Conservation (phyloP, 2,888 invertebrate species). For the Zootermopsis nevadensis region DNA sequence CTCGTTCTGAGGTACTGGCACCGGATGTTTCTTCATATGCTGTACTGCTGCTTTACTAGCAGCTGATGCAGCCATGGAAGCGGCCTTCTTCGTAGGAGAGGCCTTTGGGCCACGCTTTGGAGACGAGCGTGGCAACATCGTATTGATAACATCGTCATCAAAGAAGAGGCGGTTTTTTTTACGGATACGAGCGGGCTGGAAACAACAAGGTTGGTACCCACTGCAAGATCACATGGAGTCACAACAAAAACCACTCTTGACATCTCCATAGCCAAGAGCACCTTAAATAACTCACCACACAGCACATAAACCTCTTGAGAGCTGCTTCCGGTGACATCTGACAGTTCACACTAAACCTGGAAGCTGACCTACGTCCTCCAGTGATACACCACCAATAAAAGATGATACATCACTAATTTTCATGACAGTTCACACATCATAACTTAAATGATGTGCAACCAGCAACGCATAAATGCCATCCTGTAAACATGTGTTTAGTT, state of each 20-base stretch:
- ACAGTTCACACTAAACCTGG: too few species aligned
- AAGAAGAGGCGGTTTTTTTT: conserved; percentile 91
- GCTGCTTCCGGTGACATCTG: too few species aligned
- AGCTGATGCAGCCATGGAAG: conserved; percentile 62
- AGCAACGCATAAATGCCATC: too few species aligned
- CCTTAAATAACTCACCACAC: too few species aligned
- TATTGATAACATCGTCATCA: conserved; percentile 89
- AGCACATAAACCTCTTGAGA: too few species aligned
- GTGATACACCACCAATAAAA: too few species aligned
- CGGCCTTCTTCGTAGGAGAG: conserved; percentile 67
- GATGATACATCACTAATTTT: too few species aligned
- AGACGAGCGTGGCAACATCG: conserved; percentile 78
- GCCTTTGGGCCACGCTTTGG: conserved; percentile 74
- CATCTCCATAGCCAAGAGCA: too few species aligned
- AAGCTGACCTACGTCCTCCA: too few species aligned
- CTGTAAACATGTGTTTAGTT: too few species aligned
- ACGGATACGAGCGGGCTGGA: conserved; percentile 82
- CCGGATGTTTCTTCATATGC: conserved; percentile 43
- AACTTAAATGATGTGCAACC: too few species aligned
- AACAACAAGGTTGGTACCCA: conserved; percentile 46
- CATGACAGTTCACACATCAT: too few species aligned
- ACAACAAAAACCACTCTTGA: neutral
- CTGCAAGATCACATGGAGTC: neutral
- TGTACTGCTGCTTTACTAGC: conserved; percentile 67
- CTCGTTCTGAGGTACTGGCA: conserved; percentile 23